Evolutionary conservation across 2,797 vertebrate genomes (phyloP), one percentile per base, ranked within the genome.

Genomic region (Schizopygopsis malacanthus): DNA sequence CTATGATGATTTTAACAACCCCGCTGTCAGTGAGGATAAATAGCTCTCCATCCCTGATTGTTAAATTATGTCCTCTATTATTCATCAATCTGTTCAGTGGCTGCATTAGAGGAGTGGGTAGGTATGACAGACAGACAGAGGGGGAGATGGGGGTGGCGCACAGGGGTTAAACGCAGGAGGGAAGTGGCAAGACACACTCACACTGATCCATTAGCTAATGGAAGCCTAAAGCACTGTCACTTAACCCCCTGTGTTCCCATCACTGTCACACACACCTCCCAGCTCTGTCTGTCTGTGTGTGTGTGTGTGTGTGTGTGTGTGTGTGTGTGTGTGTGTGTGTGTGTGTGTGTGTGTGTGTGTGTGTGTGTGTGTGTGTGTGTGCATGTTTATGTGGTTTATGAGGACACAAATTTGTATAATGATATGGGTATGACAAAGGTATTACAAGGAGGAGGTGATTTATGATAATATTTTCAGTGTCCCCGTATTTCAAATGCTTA

Each of bases 131-230:
- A 72, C 59, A 76, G 33, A 41, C 75, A 69, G 69, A 61, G 43
- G 59, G 56, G 52, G 79, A 72, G 22, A 22, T 87, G 90, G 18
- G 61, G 37, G 37, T 67, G 89, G 91, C 82, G 41, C 65, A 59
- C 82, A 90, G 91, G 84, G 90, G 93, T 93, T 96, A 92, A 96
- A 92, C 92, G 94, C 92, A 90, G 87, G 39, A 63, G 85, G 80
- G 87, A 86, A 87, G 78, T 72, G 89, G 18, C 9, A 20, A 83
- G 70, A 82, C 83, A 93, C 92, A 92, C 93, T 95, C 94, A 91
- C 94, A 93, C 92, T 93, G 95, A 96, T 96, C 96, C 96, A 97
- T 98, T 98, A 98, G 97, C 97, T 98, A 97, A 98, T 98, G 96
- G 97, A 96, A 94, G 93, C 93, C 93, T 96, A 94, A 94, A 94